These are phyloP conservation scores for Rhagoletis pomonella DNA, from an alignment of 1,140 invertebrate species.

Conservation along the genomic window DNA sequence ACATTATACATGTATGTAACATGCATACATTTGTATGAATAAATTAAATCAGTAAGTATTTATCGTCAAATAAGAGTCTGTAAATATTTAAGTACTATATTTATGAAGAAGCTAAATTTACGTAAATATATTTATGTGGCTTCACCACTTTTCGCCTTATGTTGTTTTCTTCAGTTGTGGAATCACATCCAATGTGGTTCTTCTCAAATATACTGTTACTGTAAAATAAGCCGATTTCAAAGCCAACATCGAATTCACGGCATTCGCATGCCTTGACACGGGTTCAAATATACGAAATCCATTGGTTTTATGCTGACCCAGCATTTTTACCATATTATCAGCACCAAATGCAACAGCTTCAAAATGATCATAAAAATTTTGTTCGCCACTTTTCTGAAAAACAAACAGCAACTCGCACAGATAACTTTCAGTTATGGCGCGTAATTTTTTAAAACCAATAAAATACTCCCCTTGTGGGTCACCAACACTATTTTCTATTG, in stretches of 20 bases:
- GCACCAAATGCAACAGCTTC: not conserved
- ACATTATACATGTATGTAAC: too few species aligned
- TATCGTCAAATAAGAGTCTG: too few species aligned
- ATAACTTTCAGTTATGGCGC: not conserved
- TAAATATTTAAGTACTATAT: too few species aligned
- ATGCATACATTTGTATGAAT: too few species aligned
- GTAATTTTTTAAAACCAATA: not conserved
- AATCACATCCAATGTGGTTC: not conserved
- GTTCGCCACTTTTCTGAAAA: not conserved
- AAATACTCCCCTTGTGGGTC: not conserved
- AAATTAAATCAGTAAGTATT: too few species aligned
- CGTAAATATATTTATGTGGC: too few species aligned
- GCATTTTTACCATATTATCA: not conserved
- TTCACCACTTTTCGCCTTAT: too few species aligned
- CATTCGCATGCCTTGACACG: not conserved
- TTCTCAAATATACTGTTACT: not conserved
- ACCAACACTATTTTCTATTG: not conserved
- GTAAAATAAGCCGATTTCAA: not conserved
- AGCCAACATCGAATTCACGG: not conserved
- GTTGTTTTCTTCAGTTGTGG: not conserved
- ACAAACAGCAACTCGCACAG: slow-evolving; percentile 5
- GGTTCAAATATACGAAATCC: too few species aligned
- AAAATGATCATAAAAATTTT: not conserved
- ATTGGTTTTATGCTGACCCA: not conserved
- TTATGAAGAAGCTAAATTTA: too few species aligned